These are phyloP conservation scores for Sminthurinus aureus DNA, from an alignment of 2,888 invertebrate species.

Conservation along the genomic window DNA sequence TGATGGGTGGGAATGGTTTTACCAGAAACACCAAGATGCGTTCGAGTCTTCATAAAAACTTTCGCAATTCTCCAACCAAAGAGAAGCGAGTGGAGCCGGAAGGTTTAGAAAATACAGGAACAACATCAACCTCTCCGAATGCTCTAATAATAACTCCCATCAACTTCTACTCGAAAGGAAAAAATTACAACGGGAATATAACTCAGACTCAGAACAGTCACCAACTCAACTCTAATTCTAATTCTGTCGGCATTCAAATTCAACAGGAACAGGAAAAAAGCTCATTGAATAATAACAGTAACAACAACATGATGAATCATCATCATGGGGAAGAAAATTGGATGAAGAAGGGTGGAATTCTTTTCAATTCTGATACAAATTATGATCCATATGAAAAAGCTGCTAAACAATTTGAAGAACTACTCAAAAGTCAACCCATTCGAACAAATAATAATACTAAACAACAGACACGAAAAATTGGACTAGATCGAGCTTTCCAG, in stretches of 20 bases:
- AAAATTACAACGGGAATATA: conserved; percentile 24
- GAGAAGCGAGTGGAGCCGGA: conserved; percentile 58
- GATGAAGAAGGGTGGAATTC: conserved; percentile 6
- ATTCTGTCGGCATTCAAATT: background rate
- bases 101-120: conserved; percentile 55
- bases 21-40: conserved; percentile 54
- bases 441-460: conserved; percentile 44
- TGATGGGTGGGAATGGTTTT: conserved; percentile 42
- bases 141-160: conserved; percentile 58
- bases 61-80: conserved; percentile 41
- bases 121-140: conserved; percentile 30
- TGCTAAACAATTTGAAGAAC: conserved; percentile 58
- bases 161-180: conserved; percentile 55
- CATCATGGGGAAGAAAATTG: conserved; percentile 12
- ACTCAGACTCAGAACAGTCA: background rate
- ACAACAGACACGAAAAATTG: conserved; percentile 50
- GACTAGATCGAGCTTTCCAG: conserved; percentile 58
- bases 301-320: background rate
- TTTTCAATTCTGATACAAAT: conserved; percentile 48
- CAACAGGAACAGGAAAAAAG: too few relatives aligned
- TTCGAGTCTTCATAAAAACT: conserved; percentile 58
- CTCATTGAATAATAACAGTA: conserved; percentile 10
- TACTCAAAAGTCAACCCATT: conserved; percentile 53
- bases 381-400: conserved; percentile 60
- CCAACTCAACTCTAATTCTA: background rate